Conservation (phyloP, 2,113 vertebrate genomes). For the Pithys albifrons region DNA sequence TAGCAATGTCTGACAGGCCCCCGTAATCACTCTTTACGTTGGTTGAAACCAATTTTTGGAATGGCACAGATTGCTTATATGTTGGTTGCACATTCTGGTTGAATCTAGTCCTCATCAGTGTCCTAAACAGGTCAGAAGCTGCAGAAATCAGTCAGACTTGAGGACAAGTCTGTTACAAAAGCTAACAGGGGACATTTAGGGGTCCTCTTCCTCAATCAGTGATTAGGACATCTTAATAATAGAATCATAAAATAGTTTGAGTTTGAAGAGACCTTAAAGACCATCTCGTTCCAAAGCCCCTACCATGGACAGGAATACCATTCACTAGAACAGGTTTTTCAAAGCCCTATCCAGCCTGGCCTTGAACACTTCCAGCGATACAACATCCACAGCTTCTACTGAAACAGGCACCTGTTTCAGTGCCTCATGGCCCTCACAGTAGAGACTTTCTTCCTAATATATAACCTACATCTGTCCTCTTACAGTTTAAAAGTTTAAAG, state of each 20-base stretch:
- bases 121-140: neutral
- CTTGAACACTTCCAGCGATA: neutral
- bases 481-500: neutral
- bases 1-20: neutral
- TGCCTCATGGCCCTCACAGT: neutral
- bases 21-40: neutral
- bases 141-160: neutral
- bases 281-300: neutral
- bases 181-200: neutral
- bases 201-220: neutral
- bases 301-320: neutral
- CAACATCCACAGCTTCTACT: neutral
- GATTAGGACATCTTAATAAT: neutral
- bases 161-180: neutral
- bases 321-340: neutral
- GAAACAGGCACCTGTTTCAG: too few relatives aligned
- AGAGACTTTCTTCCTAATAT: neutral
- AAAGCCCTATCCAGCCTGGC: neutral
- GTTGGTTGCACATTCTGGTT: neutral
- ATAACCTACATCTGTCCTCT: neutral
- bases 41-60: neutral
- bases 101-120: neutral
- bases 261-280: neutral
- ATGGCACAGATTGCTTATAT: neutral
- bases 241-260: neutral